Base-by-base conservation (phyloP, 2,888 invertebrate species). In the Caenorhabditis doughertyi region DNA sequence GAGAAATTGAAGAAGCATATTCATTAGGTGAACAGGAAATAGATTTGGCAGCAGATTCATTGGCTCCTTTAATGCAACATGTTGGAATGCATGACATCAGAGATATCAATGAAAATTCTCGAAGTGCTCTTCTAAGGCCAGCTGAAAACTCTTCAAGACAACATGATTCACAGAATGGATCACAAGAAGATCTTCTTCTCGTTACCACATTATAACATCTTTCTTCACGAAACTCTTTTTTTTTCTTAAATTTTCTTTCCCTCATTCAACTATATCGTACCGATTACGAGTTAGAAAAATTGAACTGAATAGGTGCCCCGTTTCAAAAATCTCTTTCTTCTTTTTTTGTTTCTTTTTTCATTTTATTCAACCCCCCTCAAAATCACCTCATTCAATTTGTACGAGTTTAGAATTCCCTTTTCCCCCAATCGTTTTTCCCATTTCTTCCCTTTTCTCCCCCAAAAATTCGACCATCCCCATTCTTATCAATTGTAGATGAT, bases 41-140 rank as follows among this genome's bases (percentile, higher is more conserved):
- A 42, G 87, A 88, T 49, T 56, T 84, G 47, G 90, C 89, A 18
- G 90, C 90, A 23, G 84, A 85, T 65, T 84, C 86, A 27, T 81
- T 89, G 65, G 84, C 79, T 27, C 79, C 80, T 3, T 74, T 83
- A 8, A 84, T 89, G 86, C 89, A 89, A 62, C 91, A 91, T 64
- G 84, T 88, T 32, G 91, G 91, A 39, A 88, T 87, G 86, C 83
- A 84, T 62, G 88, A 88, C 64, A 88, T 91, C 58, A 83, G 85
- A 27, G 92, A 92, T 81, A 89, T 88, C 83, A 92, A 92, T 79
- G 89, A 89, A 77, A 91, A 92, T 79, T 89, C 89, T 35, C 86
- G 90, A 55, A 80, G 73, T 25, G 85, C 85, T 11, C 82, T 89
- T 9, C 80, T 89, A 5, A 81, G 87, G 65, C 89, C 88, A 23